Evolutionary conservation across 2,113 vertebrate genomes (phyloP).

Genomic region (Mirza zaza): DNA sequence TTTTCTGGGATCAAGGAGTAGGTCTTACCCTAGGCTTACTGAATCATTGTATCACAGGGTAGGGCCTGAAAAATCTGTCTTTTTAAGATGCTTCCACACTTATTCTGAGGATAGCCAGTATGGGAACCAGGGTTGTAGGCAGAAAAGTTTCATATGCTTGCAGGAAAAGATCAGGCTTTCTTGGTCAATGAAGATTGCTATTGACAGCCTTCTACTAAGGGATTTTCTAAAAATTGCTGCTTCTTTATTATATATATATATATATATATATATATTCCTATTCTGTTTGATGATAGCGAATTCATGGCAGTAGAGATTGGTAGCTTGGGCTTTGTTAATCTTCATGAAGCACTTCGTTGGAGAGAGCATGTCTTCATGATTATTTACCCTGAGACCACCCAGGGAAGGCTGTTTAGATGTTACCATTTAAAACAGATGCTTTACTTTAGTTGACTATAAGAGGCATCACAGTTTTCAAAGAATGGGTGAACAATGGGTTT

Average conservation of each 20-base stretch:
- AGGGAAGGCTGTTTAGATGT: neutral
- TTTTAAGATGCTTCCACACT: neutral
- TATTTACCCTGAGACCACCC: neutral
- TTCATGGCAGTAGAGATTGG: neutral
- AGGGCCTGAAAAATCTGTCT: neutral
- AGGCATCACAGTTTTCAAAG: neutral
- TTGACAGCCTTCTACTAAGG: neutral
- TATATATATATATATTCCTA: no score
- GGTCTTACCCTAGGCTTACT: neutral
- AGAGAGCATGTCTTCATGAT: neutral
- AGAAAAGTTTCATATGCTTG: neutral
- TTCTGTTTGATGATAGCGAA: neutral
- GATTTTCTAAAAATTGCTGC: neutral
- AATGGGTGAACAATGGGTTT: neutral
- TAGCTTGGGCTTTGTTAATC: neutral
- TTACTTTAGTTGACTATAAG: slow-evolving; percentile 6
- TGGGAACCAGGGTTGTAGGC: neutral
- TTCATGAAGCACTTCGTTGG: neutral
- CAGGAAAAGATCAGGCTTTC: neutral
- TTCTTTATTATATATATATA: neutral
- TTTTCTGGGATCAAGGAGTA: neutral
- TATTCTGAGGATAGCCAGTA: neutral
- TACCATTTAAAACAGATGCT: neutral
- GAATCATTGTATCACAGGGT: neutral
- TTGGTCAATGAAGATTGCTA: neutral